phyloP scores from a whole-genome alignment of 2,888 invertebrate species.

The Icerya purchasi region DNA sequence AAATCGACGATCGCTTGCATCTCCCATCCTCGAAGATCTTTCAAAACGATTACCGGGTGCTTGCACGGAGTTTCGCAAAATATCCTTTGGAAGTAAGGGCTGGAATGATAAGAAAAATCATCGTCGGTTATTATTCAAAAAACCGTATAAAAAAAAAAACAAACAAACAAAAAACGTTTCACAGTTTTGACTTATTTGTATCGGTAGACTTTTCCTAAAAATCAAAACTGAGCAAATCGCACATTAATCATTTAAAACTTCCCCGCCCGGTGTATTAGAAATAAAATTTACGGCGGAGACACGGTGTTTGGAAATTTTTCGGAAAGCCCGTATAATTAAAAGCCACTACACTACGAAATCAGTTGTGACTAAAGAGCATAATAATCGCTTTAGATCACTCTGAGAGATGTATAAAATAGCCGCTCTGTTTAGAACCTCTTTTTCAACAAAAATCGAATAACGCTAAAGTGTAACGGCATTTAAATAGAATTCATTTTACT shows the following conservation, averaged over 20 bases:
- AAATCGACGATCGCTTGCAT: slow-evolving; percentile 77
- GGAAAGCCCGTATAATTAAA: too few relatives aligned
- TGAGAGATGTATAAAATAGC: too few relatives aligned
- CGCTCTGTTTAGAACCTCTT: too few relatives aligned
- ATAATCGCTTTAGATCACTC: too few relatives aligned
- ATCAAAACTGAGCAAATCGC: neutral
- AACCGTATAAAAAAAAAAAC: neutral
- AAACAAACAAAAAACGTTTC: too few relatives aligned
- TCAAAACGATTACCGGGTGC: slow-evolving; percentile 77
- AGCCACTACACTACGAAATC: too few relatives aligned
- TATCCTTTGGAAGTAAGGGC: slow-evolving; percentile 71
- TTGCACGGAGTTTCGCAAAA: slow-evolving; percentile 81
- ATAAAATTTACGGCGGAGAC: too few relatives aligned
- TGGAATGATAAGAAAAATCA: slow-evolving; percentile 30
- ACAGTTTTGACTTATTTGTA: too few relatives aligned
- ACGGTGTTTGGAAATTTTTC: too few relatives aligned
- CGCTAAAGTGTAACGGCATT: neutral
- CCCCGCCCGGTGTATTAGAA: too few relatives aligned
- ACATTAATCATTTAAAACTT: too few relatives aligned
- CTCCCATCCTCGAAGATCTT: slow-evolving; percentile 73
- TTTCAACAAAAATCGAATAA: neutral
- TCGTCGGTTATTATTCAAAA: slow-evolving; percentile 1
- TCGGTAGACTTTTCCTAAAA: neutral
- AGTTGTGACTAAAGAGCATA: too few relatives aligned
- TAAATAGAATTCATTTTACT: neutral